Conservation (phyloP, 1,140 invertebrate species). For the Macrobrachium nipponense region DNA sequence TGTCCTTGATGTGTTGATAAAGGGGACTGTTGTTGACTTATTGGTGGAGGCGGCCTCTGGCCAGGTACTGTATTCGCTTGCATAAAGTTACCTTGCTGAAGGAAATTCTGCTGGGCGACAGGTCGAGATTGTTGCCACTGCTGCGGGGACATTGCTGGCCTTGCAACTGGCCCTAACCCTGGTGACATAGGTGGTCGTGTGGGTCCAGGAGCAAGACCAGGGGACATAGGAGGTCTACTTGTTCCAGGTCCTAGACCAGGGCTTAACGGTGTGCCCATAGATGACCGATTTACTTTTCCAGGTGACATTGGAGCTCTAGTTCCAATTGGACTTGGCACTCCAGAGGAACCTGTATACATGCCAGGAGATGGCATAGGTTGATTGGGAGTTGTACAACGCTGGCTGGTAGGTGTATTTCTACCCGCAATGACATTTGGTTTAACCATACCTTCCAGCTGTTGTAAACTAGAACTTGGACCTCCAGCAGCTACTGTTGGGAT, state of each 20-base stretch:
- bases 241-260: slow-evolving; percentile 51
- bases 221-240: slow-evolving; percentile 61
- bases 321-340: slow-evolving; percentile 58
- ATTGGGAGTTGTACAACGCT: slow-evolving; percentile 50
- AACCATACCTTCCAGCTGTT: slow-evolving; percentile 63
- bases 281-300: slow-evolving; percentile 39
- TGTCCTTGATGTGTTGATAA: slow-evolving; percentile 35
- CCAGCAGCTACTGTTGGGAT: slow-evolving; percentile 31
- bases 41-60: slow-evolving; percentile 16
- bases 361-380: slow-evolving; percentile 58
- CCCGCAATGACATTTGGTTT: slow-evolving; percentile 52
- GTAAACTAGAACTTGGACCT: slow-evolving; percentile 51
- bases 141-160: slow-evolving; percentile 58
- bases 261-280: slow-evolving; percentile 59
- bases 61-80: slow-evolving; percentile 26
- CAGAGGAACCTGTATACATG: slow-evolving; percentile 43
- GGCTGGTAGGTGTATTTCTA: slow-evolving; percentile 55
- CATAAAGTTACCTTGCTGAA: slow-evolving; percentile 50
- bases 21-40: slow-evolving; percentile 34
- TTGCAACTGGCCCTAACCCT: slow-evolving; percentile 13
- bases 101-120: slow-evolving; percentile 43
- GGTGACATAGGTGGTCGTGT: slow-evolving; percentile 42
- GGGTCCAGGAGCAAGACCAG: slow-evolving; percentile 29
- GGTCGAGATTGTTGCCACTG: slow-evolving; percentile 52
- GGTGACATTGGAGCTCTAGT: slow-evolving; percentile 61